Percentiles rank a stretch among this genome's conserved stretches.
Conservation (phyloP, 1,140 invertebrate species). For the Atopsyche davidsoni region DNA sequence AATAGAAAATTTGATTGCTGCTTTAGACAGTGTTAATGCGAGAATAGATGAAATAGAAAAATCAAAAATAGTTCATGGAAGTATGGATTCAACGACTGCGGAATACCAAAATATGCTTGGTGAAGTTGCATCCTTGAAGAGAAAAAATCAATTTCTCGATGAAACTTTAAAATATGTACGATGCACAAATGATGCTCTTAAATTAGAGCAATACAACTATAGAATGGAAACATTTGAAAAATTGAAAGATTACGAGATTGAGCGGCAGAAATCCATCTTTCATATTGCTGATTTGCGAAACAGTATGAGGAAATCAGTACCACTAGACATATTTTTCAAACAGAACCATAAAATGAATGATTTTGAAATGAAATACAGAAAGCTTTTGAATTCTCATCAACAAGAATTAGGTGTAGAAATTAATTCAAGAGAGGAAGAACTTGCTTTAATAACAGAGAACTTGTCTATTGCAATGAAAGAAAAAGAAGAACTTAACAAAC, state of each 20-base stretch:
- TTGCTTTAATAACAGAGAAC: too few relatives aligned
- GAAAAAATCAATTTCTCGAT: constrained; percentile 41
- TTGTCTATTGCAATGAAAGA: too few relatives aligned
- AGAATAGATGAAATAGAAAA: constrained; percentile 20
- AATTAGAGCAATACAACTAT: constrained; percentile 37
- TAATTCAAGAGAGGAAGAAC: too few relatives aligned
- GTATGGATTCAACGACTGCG: neutral
- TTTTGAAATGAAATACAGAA: constrained; percentile 36
- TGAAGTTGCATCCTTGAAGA: constrained; percentile 20
- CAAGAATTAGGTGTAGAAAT: neutral
- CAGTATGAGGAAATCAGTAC: constrained; percentile 36
- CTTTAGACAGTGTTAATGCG: constrained; percentile 26
- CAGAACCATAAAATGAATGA: constrained; percentile 39
- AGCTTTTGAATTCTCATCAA: constrained; percentile 29
- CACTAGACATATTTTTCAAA: constrained; percentile 40
- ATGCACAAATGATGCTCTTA: constrained; percentile 40
- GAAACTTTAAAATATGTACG: constrained; percentile 40
- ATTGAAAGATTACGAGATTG: constrained; percentile 37
- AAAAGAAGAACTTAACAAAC: too few relatives aligned
- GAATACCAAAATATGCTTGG: constrained; percentile 4
- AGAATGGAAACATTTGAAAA: constrained; percentile 36
- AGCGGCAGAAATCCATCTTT: constrained; percentile 37
- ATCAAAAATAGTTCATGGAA: constrained; percentile 5
- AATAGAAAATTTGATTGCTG: constrained; percentile 39
- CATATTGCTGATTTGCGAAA: constrained; percentile 36